These are phyloP conservation scores for Austrofundulus limnaeus DNA, from an alignment of 2,113 vertebrate species.

Conservation along the genomic window DNA sequence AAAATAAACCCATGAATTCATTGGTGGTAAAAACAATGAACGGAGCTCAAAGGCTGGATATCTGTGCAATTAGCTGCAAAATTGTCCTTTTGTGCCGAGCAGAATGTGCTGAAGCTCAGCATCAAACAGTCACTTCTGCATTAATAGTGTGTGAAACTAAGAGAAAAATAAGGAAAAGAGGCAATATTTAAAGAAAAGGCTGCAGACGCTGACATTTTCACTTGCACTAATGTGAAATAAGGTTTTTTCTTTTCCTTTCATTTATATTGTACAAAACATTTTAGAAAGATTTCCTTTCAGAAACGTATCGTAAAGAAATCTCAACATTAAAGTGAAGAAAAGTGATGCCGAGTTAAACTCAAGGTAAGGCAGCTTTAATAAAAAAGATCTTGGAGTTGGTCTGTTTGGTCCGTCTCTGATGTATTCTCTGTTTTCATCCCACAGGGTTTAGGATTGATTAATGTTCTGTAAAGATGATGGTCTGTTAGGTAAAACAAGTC, in stretches of 20 bases:
- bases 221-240: not conserved
- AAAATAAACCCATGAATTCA: not conserved
- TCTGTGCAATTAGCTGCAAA: slow-evolving; percentile 14
- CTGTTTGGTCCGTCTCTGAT: not conserved
- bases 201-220: not conserved
- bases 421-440: slow-evolving; percentile 2
- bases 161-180: not conserved
- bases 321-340: too few species aligned
- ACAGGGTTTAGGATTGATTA: slow-evolving; percentile 15
- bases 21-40: not conserved
- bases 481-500: slow-evolving; percentile 6
- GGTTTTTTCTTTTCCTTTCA: not conserved
- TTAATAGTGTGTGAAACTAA: slow-evolving; percentile 3
- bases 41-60: not conserved
- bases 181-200: not conserved
- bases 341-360: not conserved
- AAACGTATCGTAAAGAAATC: not conserved
- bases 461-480: slow-evolving; percentile 3
- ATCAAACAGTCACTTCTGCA: slow-evolving; percentile 14
- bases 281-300: not conserved
- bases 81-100: slow-evolving; percentile 2
- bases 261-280: not conserved
- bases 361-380: not conserved
- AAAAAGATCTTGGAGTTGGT: not conserved
- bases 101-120: slow-evolving; percentile 6